phyloP scores from a whole-genome alignment of 2,113 vertebrate genomes.

The Eublepharis macularius region DNA sequence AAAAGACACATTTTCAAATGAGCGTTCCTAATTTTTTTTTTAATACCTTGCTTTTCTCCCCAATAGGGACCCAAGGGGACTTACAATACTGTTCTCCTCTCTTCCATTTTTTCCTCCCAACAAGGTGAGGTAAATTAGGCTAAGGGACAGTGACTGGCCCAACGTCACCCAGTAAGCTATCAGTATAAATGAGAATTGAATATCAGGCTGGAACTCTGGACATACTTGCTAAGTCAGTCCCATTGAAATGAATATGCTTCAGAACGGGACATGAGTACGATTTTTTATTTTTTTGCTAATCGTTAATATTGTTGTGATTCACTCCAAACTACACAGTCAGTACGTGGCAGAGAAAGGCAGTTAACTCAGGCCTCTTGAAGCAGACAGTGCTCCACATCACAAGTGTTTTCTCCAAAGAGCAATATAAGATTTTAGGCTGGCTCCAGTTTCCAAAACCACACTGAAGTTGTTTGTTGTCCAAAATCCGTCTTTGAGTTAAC shows the following conservation, averaged over 20 bases:
- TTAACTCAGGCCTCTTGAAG: background rate
- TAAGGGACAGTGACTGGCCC: too few species aligned
- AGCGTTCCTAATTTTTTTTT: too few species aligned
- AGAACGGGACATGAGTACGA: background rate
- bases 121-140: too few species aligned
- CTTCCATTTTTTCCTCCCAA: too few species aligned
- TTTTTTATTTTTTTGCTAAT: background rate
- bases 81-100: too few species aligned
- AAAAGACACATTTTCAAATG: background rate
- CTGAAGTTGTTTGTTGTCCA: background rate
- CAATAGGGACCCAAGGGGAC: too few species aligned
- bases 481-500: background rate
- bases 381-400: background rate
- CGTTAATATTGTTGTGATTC: background rate
- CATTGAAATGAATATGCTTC: background rate
- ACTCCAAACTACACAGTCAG: background rate
- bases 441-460: background rate
- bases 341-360: background rate
- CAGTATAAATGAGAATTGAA: too few species aligned
- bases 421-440: background rate
- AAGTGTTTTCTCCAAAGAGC: background rate
- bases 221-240: background rate
- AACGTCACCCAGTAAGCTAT: too few species aligned
- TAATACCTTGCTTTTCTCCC: too few species aligned
- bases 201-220: background rate